phyloP scores from a whole-genome alignment of 2,113 vertebrate species.

The Phylloscopus trochilus region DNA sequence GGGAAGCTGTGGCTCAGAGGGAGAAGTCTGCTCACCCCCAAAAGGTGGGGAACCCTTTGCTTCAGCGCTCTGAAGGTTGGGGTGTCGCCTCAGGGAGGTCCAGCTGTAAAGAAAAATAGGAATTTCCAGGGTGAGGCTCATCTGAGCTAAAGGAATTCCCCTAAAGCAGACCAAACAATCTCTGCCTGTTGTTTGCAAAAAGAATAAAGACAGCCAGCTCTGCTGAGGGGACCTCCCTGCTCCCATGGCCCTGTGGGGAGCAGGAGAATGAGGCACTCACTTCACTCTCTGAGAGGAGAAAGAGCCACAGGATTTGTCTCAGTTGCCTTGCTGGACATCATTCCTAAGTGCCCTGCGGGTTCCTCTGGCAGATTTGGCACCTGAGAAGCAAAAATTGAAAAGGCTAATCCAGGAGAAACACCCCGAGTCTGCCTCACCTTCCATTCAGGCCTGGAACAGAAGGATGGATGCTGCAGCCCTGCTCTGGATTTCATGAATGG shows the following conservation, averaged over 20 bases:
- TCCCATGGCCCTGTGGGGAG: neutral
- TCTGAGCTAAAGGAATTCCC: neutral
- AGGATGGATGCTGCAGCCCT: neutral
- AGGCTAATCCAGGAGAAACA: neutral
- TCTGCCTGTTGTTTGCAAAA: neutral
- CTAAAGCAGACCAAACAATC: neutral
- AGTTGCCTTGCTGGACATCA: neutral
- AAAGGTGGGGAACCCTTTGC: neutral
- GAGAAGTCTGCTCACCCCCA: neutral
- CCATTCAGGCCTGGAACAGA: neutral
- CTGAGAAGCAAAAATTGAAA: neutral
- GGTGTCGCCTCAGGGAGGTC: accelerated
- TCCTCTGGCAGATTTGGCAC: neutral
- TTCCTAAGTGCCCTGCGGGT: neutral
- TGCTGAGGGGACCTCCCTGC: neutral
- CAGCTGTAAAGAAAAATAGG: neutral
- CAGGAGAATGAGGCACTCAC: neutral
- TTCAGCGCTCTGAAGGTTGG: neutral
- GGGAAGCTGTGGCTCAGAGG: neutral
- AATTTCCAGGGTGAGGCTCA: neutral
- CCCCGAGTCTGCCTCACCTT: neutral
- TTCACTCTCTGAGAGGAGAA: neutral
- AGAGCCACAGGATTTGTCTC: neutral
- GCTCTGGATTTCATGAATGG: constrained; percentile 60
- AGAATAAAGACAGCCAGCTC: neutral